These are phyloP conservation scores for Carpatolechia fugitivella DNA, from an alignment of 2,888 invertebrate genomes.

Conservation along the genomic window DNA sequence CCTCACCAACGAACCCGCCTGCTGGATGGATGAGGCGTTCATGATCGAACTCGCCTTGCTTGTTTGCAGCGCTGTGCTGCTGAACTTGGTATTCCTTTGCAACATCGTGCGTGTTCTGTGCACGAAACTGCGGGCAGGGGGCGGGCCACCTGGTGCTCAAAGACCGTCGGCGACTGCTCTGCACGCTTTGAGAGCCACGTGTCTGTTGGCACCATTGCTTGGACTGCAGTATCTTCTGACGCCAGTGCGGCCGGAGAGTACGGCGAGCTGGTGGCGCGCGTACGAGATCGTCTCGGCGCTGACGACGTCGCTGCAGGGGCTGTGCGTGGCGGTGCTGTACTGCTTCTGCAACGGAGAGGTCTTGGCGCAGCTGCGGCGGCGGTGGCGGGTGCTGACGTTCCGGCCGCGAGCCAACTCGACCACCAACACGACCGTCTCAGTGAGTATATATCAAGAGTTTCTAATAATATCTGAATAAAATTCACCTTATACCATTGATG, in stretches of 20 bases:
- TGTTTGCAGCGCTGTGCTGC: slow-evolving; percentile 87
- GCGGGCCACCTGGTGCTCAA: slow-evolving; percentile 79
- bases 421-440: slow-evolving; percentile 93
- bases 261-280: slow-evolving; percentile 85
- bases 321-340: slow-evolving; percentile 94
- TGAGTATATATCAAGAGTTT: too few relatives aligned
- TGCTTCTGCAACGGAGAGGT: slow-evolving; percentile 98
- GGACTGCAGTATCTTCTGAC: slow-evolving; percentile 95
- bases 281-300: slow-evolving; percentile 93
- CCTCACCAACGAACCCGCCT: slow-evolving; percentile 63
- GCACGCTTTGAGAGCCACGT: slow-evolving; percentile 89
- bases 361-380: slow-evolving; percentile 89
- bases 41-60: slow-evolving; percentile 88
- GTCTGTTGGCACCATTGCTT: slow-evolving; percentile 93
- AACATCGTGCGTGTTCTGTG: slow-evolving; percentile 94
- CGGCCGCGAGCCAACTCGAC: slow-evolving; percentile 90
- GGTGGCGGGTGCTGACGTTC: slow-evolving; percentile 90
- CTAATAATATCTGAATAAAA: too few relatives aligned
- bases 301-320: slow-evolving; percentile 93
- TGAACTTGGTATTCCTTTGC: slow-evolving; percentile 91
- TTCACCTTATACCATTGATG: too few relatives aligned
- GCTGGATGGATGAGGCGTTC: slow-evolving; percentile 86
- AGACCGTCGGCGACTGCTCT: slow-evolving; percentile 83
- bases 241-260: slow-evolving; percentile 84
- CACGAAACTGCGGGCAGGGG: slow-evolving; percentile 88